A percentile compares a stretch with the other conserved stretches of the same genome.
phyloP scores from a whole-genome alignment of 2,888 invertebrate species.

The Panopea generosa region DNA sequence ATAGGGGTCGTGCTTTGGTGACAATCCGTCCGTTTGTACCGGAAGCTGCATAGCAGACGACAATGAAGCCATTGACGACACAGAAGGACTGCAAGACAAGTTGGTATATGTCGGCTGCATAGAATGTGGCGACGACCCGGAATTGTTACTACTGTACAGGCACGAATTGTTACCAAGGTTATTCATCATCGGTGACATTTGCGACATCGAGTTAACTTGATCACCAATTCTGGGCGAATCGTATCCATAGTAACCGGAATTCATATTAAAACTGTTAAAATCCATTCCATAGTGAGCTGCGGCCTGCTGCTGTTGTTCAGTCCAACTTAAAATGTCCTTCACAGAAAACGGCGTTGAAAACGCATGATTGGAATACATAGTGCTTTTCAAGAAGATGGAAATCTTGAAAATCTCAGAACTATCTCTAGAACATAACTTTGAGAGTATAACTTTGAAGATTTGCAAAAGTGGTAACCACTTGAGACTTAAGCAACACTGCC shows the following conservation, averaged over 20 bases:
- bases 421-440: slow-evolving; percentile 55
- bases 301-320: slow-evolving; percentile 47
- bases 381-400: slow-evolving; percentile 56
- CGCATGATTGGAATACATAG: slow-evolving; percentile 65
- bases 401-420: slow-evolving; percentile 59
- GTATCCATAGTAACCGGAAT: slow-evolving; percentile 60
- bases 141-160: slow-evolving; percentile 64
- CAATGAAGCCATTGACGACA: slow-evolving; percentile 56
- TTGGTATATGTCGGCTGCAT: slow-evolving; percentile 72
- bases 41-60: slow-evolving; percentile 49
- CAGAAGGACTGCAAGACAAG: slow-evolving; percentile 67
- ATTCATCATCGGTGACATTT: slow-evolving; percentile 59
- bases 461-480: slow-evolving; percentile 65
- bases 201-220: slow-evolving; percentile 52
- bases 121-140: slow-evolving; percentile 41
- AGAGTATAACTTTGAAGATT: slow-evolving; percentile 65
- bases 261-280: slow-evolving; percentile 59
- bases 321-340: slow-evolving; percentile 64
- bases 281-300: slow-evolving; percentile 66
- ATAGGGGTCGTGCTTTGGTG: slow-evolving; percentile 56
- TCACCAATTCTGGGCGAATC: slow-evolving; percentile 57
- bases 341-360: slow-evolving; percentile 66
- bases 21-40: slow-evolving; percentile 35
- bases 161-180: slow-evolving; percentile 60
- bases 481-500: slow-evolving; percentile 64